Percentiles rank a stretch among this genome's conserved stretches.
phyloP scores from a whole-genome alignment of 2,888 invertebrate genomes.

The Scaptomyza reducta region DNA sequence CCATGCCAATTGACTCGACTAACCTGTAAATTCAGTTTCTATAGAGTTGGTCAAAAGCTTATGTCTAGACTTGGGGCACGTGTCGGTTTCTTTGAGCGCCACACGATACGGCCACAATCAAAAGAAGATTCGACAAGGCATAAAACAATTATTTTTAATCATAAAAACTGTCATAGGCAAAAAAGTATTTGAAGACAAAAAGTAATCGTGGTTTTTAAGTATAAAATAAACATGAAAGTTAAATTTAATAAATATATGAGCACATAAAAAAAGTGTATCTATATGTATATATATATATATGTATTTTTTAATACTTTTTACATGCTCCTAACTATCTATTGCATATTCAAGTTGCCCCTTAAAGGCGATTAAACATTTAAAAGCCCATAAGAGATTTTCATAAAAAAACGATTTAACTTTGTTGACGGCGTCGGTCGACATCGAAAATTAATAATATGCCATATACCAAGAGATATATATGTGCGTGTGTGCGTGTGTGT shows the following conservation, averaged over 20 bases:
- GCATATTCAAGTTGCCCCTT: conserved; percentile 7
- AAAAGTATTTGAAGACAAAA: neutral
- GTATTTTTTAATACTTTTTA: conserved; percentile 8
- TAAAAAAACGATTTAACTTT: conserved; percentile 78
- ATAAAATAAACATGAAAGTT: neutral
- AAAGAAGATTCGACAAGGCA: neutral
- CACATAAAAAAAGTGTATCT: conserved; percentile 3
- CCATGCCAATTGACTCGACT: neutral
- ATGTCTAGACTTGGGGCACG: neutral
- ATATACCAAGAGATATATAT: conserved; percentile 1
- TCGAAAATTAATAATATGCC: conserved; percentile 55
- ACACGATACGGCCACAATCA: neutral
- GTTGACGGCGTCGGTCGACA: conserved; percentile 30
- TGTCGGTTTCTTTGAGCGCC: neutral
- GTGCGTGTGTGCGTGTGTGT: neutral
- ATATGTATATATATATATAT: conserved; percentile 8
- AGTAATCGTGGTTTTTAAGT: neutral
- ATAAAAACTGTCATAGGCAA: neutral
- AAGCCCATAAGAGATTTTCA: conserved; percentile 79
- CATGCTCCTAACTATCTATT: conserved; percentile 2
- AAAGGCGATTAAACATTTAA: conserved; percentile 78
- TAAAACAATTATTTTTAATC: neutral
- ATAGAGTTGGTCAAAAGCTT: neutral
- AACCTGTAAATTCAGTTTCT: neutral
- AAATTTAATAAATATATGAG: conserved; percentile 2